A percentile compares a stretch with the other conserved stretches of the same genome.
Conservation (phyloP, 2,888 invertebrate genomes). For the Drosophila picticornis region DNA sequence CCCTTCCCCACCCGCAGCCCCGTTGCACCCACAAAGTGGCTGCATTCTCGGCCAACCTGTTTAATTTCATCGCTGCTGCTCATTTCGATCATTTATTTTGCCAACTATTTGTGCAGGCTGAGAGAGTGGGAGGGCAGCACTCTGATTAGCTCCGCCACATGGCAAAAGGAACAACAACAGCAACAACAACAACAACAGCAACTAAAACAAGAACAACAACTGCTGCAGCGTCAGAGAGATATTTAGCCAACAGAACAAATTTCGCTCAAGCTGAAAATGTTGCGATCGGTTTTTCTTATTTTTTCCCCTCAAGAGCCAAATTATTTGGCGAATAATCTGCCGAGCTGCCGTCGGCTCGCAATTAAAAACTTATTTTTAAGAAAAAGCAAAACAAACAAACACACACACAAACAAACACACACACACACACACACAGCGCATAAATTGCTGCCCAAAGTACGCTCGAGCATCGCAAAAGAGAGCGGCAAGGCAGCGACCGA, state of each 20-base stretch:
- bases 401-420: slow-evolving; percentile 6
- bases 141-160: slow-evolving; percentile 61
- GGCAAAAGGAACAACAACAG: slow-evolving; percentile 9
- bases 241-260: slow-evolving; percentile 60
- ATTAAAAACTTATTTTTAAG: slow-evolving; percentile 80
- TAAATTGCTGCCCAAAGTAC: slow-evolving; percentile 41
- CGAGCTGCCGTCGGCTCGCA: slow-evolving; percentile 62
- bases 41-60: slow-evolving; percentile 75
- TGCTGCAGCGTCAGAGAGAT: slow-evolving; percentile 36
- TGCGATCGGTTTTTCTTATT: slow-evolving; percentile 37
- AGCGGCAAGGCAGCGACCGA: slow-evolving; percentile 7
- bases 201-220: slow-evolving; percentile 9
- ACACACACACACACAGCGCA: slow-evolving; percentile 19
- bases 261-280: slow-evolving; percentile 61
- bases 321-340: slow-evolving; percentile 84
- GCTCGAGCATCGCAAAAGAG: slow-evolving; percentile 22
- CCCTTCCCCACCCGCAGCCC: not conserved
- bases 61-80: slow-evolving; percentile 76
- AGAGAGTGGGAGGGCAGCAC: slow-evolving; percentile 4
- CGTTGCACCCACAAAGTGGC: slow-evolving; percentile 18
- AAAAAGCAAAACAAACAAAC: slow-evolving; percentile 58
- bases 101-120: slow-evolving; percentile 50
- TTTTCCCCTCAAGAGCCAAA: slow-evolving; percentile 74
- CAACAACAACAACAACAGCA: slow-evolving; percentile 1
- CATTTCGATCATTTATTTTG: slow-evolving; percentile 78